Base-by-base conservation (phyloP, 2,797 vertebrate genomes). In the Chaunax sp. region DNA sequence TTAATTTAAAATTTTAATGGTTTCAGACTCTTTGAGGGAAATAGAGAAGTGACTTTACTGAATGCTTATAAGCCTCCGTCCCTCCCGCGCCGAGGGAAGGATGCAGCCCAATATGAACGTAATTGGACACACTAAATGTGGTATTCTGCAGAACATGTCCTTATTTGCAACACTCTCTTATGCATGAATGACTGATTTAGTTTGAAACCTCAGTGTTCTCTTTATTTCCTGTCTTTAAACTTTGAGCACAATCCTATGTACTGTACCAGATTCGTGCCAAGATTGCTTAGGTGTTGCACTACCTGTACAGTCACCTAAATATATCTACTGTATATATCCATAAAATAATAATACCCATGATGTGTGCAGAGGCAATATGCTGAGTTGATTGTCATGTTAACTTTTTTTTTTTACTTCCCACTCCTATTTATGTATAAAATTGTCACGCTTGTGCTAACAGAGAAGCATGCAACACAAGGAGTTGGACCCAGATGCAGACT, bases 1-100 rank as follows among this genome's bases (percentile, higher is more conserved):
- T 80, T 87, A 70, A 88, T 90, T 90, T 87, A 67, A 89, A 91
- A 78, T 85, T 87, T 84, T 83, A 86, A 88, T 89, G 78, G 58
- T 66, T 86, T 88, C 72, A 64, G 75, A 79, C 67, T 76, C 69
- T 84, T 89, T 78, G 77, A 87, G 62, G 69, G 84, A 87, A 89
- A 86, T 43, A 62, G 61, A 78, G 71, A 88, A 71, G 69, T 77
- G 72, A 72, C 58, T 77, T 78, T 25, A 55, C 40, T 79, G 72
- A 82, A 79, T 75, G 54, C 46, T 64, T 63, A 59, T 44, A 60
- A 57, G 62, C 67, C 53, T 22, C 49, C 60, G 71, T 14, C 58
- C 53, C 59, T 58, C 59, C 66, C 53, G 77, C 44, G 79, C 78
- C 2, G 35, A 63, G 73, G 82, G 55, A 63, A 52, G 20, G 68